These are phyloP conservation scores for Oxystoma pomonae DNA, from an alignment of 2,888 invertebrate species.

Conservation along the genomic window DNA sequence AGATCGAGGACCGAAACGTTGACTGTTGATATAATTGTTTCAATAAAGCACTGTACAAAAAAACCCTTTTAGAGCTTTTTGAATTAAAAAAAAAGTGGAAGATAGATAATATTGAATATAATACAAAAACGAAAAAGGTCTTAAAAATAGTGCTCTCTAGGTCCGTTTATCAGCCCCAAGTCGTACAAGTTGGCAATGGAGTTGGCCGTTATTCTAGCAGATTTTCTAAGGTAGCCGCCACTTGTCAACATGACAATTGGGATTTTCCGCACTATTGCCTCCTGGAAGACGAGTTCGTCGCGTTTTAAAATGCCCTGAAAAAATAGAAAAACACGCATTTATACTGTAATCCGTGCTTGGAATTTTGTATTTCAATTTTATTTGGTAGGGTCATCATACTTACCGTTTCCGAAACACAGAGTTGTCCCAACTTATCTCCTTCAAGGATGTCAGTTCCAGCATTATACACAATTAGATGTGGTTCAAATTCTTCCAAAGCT, in stretches of 20 bases:
- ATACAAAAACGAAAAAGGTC: too few relatives aligned
- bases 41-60: too few relatives aligned
- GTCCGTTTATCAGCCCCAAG: slow-evolving; percentile 52
- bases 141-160: slow-evolving; percentile 31
- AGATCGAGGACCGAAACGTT: too few relatives aligned
- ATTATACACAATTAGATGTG: slow-evolving; percentile 84
- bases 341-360: too few relatives aligned
- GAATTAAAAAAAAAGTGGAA: too few relatives aligned
- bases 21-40: too few relatives aligned
- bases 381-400: slow-evolving; percentile 3
- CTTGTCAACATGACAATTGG: slow-evolving; percentile 86
- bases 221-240: slow-evolving; percentile 76
- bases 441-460: slow-evolving; percentile 86
- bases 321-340: slow-evolving; percentile 2
- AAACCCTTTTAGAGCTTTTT: too few relatives aligned
- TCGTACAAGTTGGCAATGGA: slow-evolving; percentile 75
- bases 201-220: slow-evolving; percentile 77
- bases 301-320: slow-evolving; percentile 77
- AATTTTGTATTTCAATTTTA: not conserved
- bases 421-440: slow-evolving; percentile 71
- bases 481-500: slow-evolving; percentile 66
- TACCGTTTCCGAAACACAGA: slow-evolving; percentile 67
- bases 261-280: slow-evolving; percentile 58
- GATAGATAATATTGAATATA: too few relatives aligned
- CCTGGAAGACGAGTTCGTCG: slow-evolving; percentile 78